A percentile compares a stretch with the other conserved stretches of the same genome.
phyloP scores from a whole-genome alignment of 1,140 invertebrate genomes.

The Listronotus oregonensis region DNA sequence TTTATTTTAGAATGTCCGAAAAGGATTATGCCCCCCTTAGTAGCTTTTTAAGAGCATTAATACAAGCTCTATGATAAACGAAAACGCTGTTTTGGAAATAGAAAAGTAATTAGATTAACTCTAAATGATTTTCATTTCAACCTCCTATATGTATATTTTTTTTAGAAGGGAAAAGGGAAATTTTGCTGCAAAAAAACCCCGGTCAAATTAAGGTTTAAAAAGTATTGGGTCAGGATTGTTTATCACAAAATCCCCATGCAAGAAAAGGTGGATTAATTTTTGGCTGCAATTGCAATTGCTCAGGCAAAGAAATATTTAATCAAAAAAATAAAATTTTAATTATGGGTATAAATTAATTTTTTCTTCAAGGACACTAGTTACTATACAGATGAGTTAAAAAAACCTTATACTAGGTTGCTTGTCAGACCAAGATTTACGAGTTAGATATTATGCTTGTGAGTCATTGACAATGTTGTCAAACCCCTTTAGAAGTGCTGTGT shows the following conservation, averaged over 20 bases:
- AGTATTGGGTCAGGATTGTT: slow-evolving; percentile 89
- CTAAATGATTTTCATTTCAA: slow-evolving; percentile 14
- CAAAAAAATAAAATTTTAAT: too few relatives aligned
- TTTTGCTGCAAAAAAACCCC: slow-evolving; percentile 81
- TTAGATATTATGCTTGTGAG: slow-evolving; percentile 97
- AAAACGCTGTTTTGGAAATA: slow-evolving; percentile 95
- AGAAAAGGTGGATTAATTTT: slow-evolving; percentile 93
- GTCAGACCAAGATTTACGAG: slow-evolving; percentile 86
- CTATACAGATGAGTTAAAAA: slow-evolving; percentile 85
- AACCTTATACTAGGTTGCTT: slow-evolving; percentile 93
- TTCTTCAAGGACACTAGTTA: slow-evolving; percentile 68
- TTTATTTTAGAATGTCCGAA: slow-evolving; percentile 67
- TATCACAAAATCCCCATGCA: slow-evolving; percentile 88
- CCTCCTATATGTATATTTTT: too few relatives aligned
- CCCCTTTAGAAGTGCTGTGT: slow-evolving; percentile 82
- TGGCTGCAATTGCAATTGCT: slow-evolving; percentile 95
- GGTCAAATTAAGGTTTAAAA: slow-evolving; percentile 82
- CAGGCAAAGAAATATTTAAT: slow-evolving; percentile 77
- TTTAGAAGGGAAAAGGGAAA: slow-evolving; percentile 93
- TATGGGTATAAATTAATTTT: too few relatives aligned
- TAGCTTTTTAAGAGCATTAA: slow-evolving; percentile 86
- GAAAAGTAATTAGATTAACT: slow-evolving; percentile 82
- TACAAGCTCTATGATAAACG: slow-evolving; percentile 98
- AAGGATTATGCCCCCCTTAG: slow-evolving; percentile 88
- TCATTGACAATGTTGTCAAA: slow-evolving; percentile 98